phyloP scores from a whole-genome alignment of 2,113 vertebrate species.

The Leptosomus discolor region DNA sequence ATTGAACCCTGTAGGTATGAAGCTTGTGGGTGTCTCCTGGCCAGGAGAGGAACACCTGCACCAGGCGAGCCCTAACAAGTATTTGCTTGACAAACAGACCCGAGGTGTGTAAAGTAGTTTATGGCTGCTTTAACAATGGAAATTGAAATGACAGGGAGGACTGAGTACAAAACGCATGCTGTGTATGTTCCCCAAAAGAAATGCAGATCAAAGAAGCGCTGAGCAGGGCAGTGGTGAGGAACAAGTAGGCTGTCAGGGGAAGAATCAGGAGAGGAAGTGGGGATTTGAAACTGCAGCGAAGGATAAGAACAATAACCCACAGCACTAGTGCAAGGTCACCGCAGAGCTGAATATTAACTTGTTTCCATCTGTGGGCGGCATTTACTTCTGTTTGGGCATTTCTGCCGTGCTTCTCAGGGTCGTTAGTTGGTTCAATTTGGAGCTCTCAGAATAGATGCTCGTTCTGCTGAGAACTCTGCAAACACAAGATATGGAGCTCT shows the following conservation, averaged over 20 bases:
- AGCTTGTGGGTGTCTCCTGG: neutral
- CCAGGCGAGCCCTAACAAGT: neutral
- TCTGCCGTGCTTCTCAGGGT: neutral
- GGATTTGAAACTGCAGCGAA: neutral
- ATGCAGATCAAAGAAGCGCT: neutral
- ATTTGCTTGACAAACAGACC: neutral
- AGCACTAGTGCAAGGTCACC: neutral
- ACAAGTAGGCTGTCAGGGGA: neutral
- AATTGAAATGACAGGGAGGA: neutral
- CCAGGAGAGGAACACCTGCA: neutral
- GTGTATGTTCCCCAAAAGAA: neutral
- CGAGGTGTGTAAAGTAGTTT: neutral
- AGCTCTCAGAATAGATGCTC: neutral
- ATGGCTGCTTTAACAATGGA: neutral
- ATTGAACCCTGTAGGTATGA: neutral
- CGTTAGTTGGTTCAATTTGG: neutral
- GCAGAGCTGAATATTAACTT: neutral
- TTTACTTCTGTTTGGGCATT: neutral
- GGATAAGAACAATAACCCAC: neutral
- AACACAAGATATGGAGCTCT: rapidly evolving
- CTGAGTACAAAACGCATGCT: neutral
- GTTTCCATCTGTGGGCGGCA: neutral
- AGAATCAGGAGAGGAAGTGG: neutral
- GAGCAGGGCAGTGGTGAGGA: neutral
- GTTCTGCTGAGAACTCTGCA: neutral